Conservation (phyloP, 1,140 invertebrate species). For the Papilio dardanus region DNA sequence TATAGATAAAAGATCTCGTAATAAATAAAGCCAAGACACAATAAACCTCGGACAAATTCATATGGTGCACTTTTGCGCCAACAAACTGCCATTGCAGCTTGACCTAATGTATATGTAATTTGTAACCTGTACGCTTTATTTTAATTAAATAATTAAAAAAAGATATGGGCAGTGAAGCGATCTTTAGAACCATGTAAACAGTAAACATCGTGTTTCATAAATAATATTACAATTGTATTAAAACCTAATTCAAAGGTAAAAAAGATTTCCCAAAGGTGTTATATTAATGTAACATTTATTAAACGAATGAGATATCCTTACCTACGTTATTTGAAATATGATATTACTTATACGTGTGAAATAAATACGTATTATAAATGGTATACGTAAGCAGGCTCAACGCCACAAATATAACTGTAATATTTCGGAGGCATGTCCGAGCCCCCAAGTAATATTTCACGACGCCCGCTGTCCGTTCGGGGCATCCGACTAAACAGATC, state of each 20-base stretch:
- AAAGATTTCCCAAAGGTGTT: not conserved
- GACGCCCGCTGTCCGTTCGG: conserved; percentile 23
- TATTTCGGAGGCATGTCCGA: not conserved
- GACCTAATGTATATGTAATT: too few species aligned
- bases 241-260: not conserved
- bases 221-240: not conserved
- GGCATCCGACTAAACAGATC: conserved; percentile 31
- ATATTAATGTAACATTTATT: not conserved
- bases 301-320: not conserved
- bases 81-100: too few species aligned
- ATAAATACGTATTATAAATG: not conserved
- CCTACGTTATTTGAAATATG: not conserved
- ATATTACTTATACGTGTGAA: not conserved
- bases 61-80: too few species aligned
- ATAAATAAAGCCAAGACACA: too few species aligned
- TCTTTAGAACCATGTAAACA: not conserved
- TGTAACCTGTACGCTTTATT: too few species aligned
- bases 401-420: conserved; percentile 35
- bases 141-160: too few species aligned
- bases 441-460: conserved; percentile 38
- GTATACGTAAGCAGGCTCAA: not conserved
- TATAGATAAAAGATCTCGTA: too few species aligned
- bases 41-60: too few species aligned
- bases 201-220: not conserved
- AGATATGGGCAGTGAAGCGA: too few species aligned